These are phyloP conservation scores for Hipparchia semele DNA, from an alignment of 2,888 invertebrate genomes.

Conservation along the genomic window DNA sequence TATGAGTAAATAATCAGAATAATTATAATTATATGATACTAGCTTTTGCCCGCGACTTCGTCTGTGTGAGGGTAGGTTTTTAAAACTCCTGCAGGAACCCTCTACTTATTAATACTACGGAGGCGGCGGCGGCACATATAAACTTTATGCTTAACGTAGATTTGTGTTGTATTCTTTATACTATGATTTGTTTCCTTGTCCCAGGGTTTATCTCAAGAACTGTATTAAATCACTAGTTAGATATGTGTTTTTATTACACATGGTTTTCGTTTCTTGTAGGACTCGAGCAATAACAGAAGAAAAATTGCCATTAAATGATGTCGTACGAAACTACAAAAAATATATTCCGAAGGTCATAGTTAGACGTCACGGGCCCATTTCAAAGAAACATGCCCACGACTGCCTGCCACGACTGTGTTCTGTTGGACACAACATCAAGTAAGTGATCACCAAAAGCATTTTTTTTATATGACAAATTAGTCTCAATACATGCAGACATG, in stretches of 20 bases:
- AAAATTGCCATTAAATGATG: constrained; percentile 84
- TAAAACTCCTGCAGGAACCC: too few species aligned
- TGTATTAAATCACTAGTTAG: constrained; percentile 28
- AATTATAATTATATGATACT: too few species aligned
- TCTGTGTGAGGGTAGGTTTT: too few species aligned
- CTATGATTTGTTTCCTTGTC: too few species aligned
- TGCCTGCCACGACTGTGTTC: constrained; percentile 72
- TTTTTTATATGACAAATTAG: too few species aligned
- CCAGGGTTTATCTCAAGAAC: too few species aligned
- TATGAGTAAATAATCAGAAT: not conserved
- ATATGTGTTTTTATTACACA: not conserved
- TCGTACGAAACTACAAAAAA: constrained; percentile 91
- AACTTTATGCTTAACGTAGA: too few species aligned
- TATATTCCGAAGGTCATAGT: constrained; percentile 92
- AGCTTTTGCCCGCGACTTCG: too few species aligned
- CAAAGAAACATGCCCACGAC: constrained; percentile 89
- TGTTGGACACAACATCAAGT: constrained; percentile 85
- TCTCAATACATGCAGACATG: too few species aligned
- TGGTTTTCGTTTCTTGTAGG: constrained; percentile 53
- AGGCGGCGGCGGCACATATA: too few species aligned
- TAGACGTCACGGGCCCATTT: constrained; percentile 88
- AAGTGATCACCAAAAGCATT: constrained; percentile 46
- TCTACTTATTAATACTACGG: too few species aligned
- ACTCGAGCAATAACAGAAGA: constrained; percentile 91
- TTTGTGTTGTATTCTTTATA: too few species aligned